Evolutionary conservation across 92 coral and sea anemone species (phyloP).

Genomic region (Epizoanthus stellaris): DNA sequence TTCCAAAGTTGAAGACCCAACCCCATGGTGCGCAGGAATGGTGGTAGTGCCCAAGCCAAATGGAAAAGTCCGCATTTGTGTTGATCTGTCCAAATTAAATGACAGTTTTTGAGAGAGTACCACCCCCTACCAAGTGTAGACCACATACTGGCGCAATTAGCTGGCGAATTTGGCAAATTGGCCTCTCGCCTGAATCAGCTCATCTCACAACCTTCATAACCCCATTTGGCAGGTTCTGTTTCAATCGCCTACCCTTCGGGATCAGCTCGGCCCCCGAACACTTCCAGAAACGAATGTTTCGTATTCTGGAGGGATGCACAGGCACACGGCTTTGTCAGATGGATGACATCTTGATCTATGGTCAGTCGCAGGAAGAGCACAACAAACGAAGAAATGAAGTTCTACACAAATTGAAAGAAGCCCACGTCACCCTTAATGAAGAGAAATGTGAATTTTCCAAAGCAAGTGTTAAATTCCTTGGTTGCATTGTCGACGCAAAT

Average conservation of each 20-base stretch:
- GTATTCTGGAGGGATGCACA: neutral
- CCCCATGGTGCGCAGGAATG: constrained; percentile 50
- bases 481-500: constrained; percentile 11
- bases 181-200: constrained; percentile 1
- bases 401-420: constrained; percentile 10
- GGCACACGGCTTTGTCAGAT: neutral
- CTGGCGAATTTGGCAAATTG: constrained; percentile 7
- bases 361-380: constrained; percentile 3
- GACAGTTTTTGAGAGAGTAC: neutral
- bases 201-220: constrained; percentile 8
- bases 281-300: constrained; percentile 15
- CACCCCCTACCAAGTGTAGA: constrained; percentile 2
- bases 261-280: constrained; percentile 16
- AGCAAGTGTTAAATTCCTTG: constrained; percentile 23
- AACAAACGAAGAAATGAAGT: constrained; percentile 4
- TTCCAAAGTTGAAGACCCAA: no score
- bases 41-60: constrained; percentile 40
- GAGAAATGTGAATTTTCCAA: constrained; percentile 40
- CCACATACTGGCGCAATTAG: neutral
- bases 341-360: constrained; percentile 1
- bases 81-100: constrained; percentile 37
- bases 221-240: constrained; percentile 8
- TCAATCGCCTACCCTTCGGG: constrained; percentile 16
- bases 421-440: constrained; percentile 37
- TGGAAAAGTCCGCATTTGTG: constrained; percentile 40